Evolutionary conservation across 2,113 vertebrate genomes (phyloP).

Genomic region (Climacteris rufus): DNA sequence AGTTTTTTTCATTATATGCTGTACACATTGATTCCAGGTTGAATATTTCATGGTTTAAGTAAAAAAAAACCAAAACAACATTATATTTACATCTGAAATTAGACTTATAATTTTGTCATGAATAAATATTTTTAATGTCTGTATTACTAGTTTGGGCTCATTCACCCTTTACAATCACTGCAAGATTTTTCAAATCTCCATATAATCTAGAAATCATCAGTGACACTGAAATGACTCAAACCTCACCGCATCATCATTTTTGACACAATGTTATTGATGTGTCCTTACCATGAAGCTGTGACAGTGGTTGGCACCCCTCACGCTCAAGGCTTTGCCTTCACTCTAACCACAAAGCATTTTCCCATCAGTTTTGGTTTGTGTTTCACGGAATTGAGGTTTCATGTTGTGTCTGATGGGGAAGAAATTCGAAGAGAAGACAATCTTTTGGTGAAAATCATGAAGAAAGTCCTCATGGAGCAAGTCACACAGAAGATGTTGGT

Average conservation of each 20-base stretch:
- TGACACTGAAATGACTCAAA: not conserved
- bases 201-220: not conserved
- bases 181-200: not conserved
- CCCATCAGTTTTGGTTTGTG: not conserved
- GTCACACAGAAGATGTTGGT: not conserved
- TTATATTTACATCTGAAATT: not conserved
- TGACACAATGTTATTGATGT: rapidly evolving
- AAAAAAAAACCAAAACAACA: rapidly evolving
- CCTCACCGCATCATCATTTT: rapidly evolving
- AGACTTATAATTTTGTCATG: not conserved
- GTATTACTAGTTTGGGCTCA: not conserved
- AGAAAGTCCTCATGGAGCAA: not conserved
- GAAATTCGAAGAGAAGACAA: not conserved
- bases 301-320: not conserved
- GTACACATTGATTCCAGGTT: not conserved
- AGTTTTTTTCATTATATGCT: not conserved
- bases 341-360: not conserved
- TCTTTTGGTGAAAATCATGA: not conserved
- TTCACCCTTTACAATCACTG: not conserved
- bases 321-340: not conserved
- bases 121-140: not conserved
- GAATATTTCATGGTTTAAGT: not conserved
- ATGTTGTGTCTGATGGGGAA: rapidly evolving
- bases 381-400: not conserved
- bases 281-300: not conserved